Evolutionary conservation across 2,888 invertebrate genomes (phyloP), one percentile per base, ranked within the genome.

Genomic region (Schrankia costaestrigalis): DNA sequence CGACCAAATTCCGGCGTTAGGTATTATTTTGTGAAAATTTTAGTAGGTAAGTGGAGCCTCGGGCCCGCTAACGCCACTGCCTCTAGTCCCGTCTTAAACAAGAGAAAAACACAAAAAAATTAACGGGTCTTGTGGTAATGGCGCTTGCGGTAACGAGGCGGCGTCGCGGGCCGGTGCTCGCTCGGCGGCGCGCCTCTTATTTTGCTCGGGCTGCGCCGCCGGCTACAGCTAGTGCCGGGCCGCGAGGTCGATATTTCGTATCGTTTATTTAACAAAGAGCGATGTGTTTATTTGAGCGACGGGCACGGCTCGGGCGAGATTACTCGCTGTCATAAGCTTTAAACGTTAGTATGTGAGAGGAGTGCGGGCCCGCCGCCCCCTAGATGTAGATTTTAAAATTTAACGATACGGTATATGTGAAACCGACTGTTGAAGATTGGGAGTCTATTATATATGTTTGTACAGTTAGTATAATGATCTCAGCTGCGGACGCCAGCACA

Each of bases 21-120:
- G 83, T 86, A 86, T 86, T 86, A 86, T 85, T 86, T 85, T 85
- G 81, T 77, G 82, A 83, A 85, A 86, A 85, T 84, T 85, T 83
- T 86, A 85, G 85, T 85, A 81, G 78, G 46, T 85, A 86, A 84
- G 86, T 68, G 69, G 63, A 69, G 71, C 63, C 64, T 56, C 53
- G 56, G 46, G 45, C 38, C 40, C 47, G 51, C 44, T 48, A 46
- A 49, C 56, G 63, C 55, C 64, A 57, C 50, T 61, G 49, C 43
- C 56, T 53, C 43, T 47, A 46, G 47, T 43, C 50, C 45, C 44
- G 47, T 55, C 46, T 46, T 77, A 83, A 83, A 81, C 54, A 67
- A 23, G 72, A 74, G 65, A 79, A 82, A 69, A 80, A 78, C 76
- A 66, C 73, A 74, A 79, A 82, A 84, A 80, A 82, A 81, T 75